Percentiles rank a stretch among this genome's conserved stretches.
phyloP scores from a whole-genome alignment of 2,797 vertebrate genomes.

The Falco peregrinus region DNA sequence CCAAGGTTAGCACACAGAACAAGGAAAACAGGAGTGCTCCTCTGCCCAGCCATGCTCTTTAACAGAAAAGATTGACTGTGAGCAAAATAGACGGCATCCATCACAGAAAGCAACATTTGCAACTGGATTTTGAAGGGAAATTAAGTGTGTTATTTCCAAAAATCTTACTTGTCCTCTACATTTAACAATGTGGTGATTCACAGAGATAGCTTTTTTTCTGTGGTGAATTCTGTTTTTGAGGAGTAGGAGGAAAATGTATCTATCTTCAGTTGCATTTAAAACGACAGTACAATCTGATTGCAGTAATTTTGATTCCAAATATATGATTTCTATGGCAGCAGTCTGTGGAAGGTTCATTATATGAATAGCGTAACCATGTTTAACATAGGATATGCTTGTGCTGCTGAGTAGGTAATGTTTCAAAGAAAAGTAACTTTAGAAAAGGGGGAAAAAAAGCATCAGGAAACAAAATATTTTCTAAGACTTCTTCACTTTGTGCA shows the following conservation, averaged over 20 bases:
- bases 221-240: not conserved
- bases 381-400: not conserved
- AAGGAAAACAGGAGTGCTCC: not conserved
- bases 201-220: not conserved
- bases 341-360: not conserved
- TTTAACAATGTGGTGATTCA: not conserved
- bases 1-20: not conserved
- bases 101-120: not conserved
- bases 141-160: not conserved
- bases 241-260: not conserved
- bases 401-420: not conserved
- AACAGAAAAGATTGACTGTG: not conserved
- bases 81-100: not conserved
- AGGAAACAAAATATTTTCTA: not conserved
- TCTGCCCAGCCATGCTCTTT: not conserved
- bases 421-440: not conserved
- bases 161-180: not conserved
- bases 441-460: not conserved
- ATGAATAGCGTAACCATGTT: not conserved
- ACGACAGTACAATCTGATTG: not conserved
- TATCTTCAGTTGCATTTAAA: not conserved
- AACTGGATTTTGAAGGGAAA: not conserved
- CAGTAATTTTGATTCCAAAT: constrained; percentile 11
- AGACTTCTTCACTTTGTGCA: not conserved
- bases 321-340: not conserved